Percentiles rank a stretch among this genome's conserved stretches.
phyloP scores from a whole-genome alignment of 2,797 vertebrate species.

The Lates japonicus region DNA sequence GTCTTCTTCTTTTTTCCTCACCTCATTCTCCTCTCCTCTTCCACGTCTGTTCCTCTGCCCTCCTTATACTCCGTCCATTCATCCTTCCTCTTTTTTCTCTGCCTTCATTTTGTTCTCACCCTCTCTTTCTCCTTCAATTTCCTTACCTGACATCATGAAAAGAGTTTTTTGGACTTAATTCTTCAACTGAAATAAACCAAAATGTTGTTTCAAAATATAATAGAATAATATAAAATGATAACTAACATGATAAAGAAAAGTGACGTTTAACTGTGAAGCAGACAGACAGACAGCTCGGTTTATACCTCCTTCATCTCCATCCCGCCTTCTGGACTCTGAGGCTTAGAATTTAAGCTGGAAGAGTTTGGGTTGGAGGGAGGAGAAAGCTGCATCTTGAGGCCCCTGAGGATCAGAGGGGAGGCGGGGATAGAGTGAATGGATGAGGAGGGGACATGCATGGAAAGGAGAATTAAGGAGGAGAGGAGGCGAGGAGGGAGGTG shows the following conservation, averaged over 20 bases:
- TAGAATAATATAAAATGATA: neutral
- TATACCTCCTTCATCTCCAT: conserved; percentile 4
- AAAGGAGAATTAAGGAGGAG: neutral
- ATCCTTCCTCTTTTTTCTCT: neutral
- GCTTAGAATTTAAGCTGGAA: conserved; percentile 36
- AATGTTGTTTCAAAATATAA: neutral
- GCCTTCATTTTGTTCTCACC: neutral
- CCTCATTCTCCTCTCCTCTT: neutral
- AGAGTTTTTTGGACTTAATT: neutral
- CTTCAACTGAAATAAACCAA: neutral
- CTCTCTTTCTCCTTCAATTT: neutral
- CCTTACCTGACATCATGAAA: neutral
- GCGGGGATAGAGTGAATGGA: conserved; percentile 3
- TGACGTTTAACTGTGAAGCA: neutral
- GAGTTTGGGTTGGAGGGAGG: conserved; percentile 27
- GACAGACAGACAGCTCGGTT: neutral
- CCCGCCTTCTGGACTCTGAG: neutral
- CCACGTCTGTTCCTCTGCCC: neutral
- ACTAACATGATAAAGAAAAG: too few relatives aligned
- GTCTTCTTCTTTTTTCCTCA: neutral
- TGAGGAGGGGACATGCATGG: neutral
- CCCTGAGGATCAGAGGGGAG: conserved; percentile 7
- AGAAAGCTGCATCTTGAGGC: conserved; percentile 18
- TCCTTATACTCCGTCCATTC: too few relatives aligned
- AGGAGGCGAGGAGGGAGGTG: neutral